A percentile compares a stretch with the other conserved stretches of the same genome.
Conservation (phyloP, 1,140 invertebrate species). For the Copidosoma floridanum region DNA sequence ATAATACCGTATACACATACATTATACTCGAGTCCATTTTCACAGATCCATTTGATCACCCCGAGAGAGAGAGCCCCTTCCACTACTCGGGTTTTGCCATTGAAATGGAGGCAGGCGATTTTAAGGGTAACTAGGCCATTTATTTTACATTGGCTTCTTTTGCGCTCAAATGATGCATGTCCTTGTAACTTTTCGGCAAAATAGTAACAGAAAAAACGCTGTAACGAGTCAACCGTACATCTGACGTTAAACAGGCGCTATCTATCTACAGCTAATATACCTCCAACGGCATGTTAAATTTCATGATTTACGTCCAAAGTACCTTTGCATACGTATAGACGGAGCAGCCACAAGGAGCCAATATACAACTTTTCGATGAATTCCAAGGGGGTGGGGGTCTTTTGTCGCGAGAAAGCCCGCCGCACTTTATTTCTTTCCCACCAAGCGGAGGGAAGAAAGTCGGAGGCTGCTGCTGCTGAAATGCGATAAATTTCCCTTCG, state of each 20-base stretch:
- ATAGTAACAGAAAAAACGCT: no score
- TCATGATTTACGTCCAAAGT: constrained; percentile 18
- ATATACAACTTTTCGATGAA: constrained; percentile 6
- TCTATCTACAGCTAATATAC: not conserved
- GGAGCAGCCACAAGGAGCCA: no score
- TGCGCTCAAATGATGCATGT: not conserved
- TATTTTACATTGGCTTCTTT: no score
- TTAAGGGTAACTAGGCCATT: no score
- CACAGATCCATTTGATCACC: no score
- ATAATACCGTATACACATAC: no score
- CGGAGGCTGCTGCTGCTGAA: not conserved
- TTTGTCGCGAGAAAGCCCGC: not conserved
- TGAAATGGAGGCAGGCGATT: no score
- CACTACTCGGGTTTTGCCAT: no score
- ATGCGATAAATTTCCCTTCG: constrained; percentile 10
- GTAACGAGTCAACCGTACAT: no score
- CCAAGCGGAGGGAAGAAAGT: constrained; percentile 1
- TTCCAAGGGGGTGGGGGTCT: not conserved
- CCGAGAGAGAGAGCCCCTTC: no score
- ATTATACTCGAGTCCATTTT: no score
- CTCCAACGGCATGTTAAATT: constrained; percentile 1
- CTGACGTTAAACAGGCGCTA: not conserved
- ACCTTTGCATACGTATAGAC: no score
- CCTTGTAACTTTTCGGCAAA: not conserved
- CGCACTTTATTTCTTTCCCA: constrained; percentile 15